Base-by-base conservation (phyloP, 2,888 invertebrate species). In the Lumbricus terrestris region DNA sequence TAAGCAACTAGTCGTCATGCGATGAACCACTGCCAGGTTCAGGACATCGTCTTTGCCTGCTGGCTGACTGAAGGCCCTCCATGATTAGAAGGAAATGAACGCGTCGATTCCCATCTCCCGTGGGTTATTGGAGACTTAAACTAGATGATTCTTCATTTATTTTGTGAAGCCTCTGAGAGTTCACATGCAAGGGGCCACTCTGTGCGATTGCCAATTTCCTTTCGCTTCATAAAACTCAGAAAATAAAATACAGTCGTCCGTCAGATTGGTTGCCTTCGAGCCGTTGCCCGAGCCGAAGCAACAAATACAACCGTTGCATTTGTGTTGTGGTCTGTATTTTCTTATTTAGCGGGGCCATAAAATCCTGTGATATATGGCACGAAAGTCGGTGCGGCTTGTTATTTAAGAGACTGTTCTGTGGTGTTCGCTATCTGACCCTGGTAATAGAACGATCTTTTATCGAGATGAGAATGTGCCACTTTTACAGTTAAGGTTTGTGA, bases 121-220 rank as follows among this genome's bases (percentile, higher is more conserved):
- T n/a, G n/a, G 69, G 69, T n/a, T 69, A 69, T 69, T 69, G 69
- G 69, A 69, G 69, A 69, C 69, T 69, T 69, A 69, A 69, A 69
- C 29, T 69, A 69, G 69, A 69, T 69, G 69, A 69, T 69, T 29
- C 29, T 69, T 69, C 69, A 47, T 47, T 47, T 47, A 47, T 47
- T 47, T 47, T 47, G 47, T 6, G 20, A 47, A 47, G 18, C 47
- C 47, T 47, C 6, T 16, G 23, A 47, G 47, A 23, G 47, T 47
- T 47, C 47, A 47, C 20, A 47, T 47, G 47, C 23, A 6, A 69
- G 54, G 29, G 54, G 29, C 29, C 69, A 69, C 69, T 69, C 11
- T 69, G 69, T 69, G 69, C 69, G n/a, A 69, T 69, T 69, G 69
- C 18, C 69, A 69, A 69, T 69, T 69, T 69, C 69, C 69, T 69